A percentile compares a stretch with the other conserved stretches of the same genome.
phyloP scores from a whole-genome alignment of 2,797 vertebrate genomes.

The Rhabdophis nuchalis region DNA sequence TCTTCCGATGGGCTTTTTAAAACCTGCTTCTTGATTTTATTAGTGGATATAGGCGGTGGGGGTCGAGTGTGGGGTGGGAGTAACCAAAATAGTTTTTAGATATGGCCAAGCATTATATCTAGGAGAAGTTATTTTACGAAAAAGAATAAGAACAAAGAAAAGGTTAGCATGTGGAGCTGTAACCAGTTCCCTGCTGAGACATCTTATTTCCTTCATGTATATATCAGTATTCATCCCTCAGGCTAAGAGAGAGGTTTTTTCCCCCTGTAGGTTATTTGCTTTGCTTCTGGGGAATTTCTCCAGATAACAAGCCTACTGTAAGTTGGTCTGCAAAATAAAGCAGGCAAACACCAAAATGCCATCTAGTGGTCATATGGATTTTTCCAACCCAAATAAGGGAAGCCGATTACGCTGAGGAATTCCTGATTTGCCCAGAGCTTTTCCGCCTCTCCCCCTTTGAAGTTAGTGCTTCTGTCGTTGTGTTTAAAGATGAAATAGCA shows the following conservation, averaged over 20 bases:
- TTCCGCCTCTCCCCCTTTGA: neutral
- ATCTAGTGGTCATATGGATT: neutral
- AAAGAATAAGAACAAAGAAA: neutral
- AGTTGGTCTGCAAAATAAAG: neutral
- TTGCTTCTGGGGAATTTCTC: neutral
- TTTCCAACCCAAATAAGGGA: neutral
- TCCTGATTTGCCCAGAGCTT: accelerated
- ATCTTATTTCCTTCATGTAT: neutral
- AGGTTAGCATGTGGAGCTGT: neutral
- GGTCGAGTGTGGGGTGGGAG: neutral
- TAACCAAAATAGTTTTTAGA: neutral
- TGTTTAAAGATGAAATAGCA: neutral
- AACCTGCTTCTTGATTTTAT: neutral
- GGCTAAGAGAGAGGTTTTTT: conserved; percentile 9
- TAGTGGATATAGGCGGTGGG: neutral
- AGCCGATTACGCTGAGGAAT: neutral
- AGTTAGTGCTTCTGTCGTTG: neutral
- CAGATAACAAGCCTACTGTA: neutral
- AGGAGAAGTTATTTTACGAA: neutral
- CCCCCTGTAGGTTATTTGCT: conserved; percentile 6
- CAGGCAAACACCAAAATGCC: neutral
- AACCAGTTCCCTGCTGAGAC: neutral
- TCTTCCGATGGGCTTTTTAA: neutral
- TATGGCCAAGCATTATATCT: neutral
- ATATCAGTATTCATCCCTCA: conserved; percentile 1